Evolutionary conservation across 37 sponge, comb jelly and placozoan genomes (phyloP), one percentile per base, ranked within the genome.

Genomic region (Agelas oroides): DNA sequence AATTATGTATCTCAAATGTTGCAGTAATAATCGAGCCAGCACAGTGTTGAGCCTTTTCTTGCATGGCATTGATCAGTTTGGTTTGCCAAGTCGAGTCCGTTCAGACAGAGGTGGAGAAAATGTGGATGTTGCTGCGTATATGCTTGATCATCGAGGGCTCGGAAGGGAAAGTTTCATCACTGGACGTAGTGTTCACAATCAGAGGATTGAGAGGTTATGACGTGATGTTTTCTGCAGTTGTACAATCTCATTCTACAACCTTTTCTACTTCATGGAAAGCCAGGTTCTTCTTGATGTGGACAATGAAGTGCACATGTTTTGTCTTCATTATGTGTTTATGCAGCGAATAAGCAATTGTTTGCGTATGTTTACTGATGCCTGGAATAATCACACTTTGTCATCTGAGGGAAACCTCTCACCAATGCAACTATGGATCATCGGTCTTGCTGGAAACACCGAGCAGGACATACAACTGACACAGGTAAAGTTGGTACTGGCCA

Each of bases 201-300:
- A n/a, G 53, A 24, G 91, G 14, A 85, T 90, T 8, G 91, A 90
- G 62, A 63, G 91, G 37, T 53, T 90, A 27, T 90, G 91, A 86
- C 52, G 85, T 30, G 90, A 89, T 65, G 58, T 89, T 8, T 81
- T 66, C 53, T 15, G 46, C 2, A 79, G 81, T 37, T 73, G 66
- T 17, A 65, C 69, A 1, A n/a, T 33, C 27, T n/a, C n/a, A n/a
- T 34, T 78, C 56, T 89, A 58, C 79, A 52, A 83, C 27, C 34
- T 89, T 12, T 89, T 89, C 77, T 59, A 77, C 58, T 46, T 67
- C 18, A 25, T 89, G 65, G 90, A 89, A 40, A 73, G 68, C n/a
- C 19, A 21, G 15, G 53, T 24, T 5, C 34, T 74, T 18, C 66
- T 90, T 32, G 53, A 90, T 31, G 15, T 12, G 8, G 41, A 40